A percentile compares a stretch with the other conserved stretches of the same genome.
These are phyloP conservation scores for Microctonus brassicae DNA, from an alignment of 2,888 invertebrate genomes.

Conservation along the genomic window DNA sequence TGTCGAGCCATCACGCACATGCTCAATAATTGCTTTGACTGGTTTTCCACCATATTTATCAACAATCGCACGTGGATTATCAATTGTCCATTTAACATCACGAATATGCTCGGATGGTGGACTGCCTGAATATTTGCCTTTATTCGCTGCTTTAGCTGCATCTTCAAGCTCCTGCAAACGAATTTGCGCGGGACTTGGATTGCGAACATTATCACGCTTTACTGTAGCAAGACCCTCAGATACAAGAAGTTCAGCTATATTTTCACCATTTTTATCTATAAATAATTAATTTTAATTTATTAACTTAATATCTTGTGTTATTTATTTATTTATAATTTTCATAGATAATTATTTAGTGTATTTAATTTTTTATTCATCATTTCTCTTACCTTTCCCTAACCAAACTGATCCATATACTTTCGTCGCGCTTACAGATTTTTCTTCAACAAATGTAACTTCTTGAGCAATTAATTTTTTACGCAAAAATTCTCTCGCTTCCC, in stretches of 20 bases:
- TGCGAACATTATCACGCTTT: conserved; percentile 75
- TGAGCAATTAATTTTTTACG: conserved; percentile 93
- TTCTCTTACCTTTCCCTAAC: conserved; percentile 80
- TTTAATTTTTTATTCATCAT: not conserved
- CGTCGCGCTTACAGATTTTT: conserved; percentile 86
- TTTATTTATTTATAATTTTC: not conserved
- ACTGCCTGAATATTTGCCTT: conserved; percentile 82
- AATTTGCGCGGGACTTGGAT: conserved; percentile 77
- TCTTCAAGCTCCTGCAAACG: conserved; percentile 89
- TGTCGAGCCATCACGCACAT: conserved; percentile 97
- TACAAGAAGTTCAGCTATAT: conserved; percentile 89
- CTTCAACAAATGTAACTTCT: conserved; percentile 86
- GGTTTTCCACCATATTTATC: conserved; percentile 90
- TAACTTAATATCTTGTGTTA: not conserved
- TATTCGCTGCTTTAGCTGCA: conserved; percentile 86
- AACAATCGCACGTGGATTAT: conserved; percentile 85
- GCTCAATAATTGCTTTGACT: conserved; percentile 94
- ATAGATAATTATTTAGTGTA: not conserved
- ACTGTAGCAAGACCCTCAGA: conserved; percentile 92
- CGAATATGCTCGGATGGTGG: conserved; percentile 80
- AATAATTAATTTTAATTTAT: not conserved
- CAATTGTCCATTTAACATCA: conserved; percentile 89
- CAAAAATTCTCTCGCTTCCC: conserved; percentile 97
- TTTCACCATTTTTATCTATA: conserved; percentile 79
- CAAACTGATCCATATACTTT: conserved; percentile 91